Evolutionary conservation across 2,797 vertebrate species (phyloP).

Genomic region (Leptoclinus maculatus): DNA sequence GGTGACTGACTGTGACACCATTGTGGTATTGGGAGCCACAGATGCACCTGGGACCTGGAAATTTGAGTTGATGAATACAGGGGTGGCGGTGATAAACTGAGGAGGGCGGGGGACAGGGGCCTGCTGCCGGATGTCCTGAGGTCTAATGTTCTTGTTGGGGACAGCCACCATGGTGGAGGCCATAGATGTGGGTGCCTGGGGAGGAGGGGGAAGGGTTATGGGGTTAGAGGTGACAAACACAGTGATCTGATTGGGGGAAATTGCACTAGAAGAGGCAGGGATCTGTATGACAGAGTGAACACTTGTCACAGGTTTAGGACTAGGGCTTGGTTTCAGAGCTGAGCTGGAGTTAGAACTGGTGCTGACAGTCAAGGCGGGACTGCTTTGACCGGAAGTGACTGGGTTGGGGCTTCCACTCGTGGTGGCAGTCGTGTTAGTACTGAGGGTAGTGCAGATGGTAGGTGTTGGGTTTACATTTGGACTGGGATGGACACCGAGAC

Average conservation of each 20-base stretch:
- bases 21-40: slow-evolving; percentile 87
- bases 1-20: slow-evolving; percentile 91
- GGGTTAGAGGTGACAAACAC: slow-evolving; percentile 97
- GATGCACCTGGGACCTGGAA: slow-evolving; percentile 92
- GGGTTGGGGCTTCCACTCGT: slow-evolving; percentile 59
- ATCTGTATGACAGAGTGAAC: slow-evolving; percentile 90
- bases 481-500: slow-evolving; percentile 53
- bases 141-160: slow-evolving; percentile 89
- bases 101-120: slow-evolving; percentile 80
- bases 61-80: slow-evolving; percentile 95
- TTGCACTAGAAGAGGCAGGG: slow-evolving; percentile 87
- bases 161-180: slow-evolving; percentile 93
- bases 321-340: slow-evolving; percentile 69
- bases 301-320: slow-evolving; percentile 79
- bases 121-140: slow-evolving; percentile 88
- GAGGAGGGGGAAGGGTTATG: slow-evolving; percentile 89
- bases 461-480: slow-evolving; percentile 58
- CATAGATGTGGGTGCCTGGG: slow-evolving; percentile 87
- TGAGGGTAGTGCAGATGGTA: slow-evolving; percentile 45
- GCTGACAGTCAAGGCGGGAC: slow-evolving; percentile 49
- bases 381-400: slow-evolving; percentile 58
- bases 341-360: slow-evolving; percentile 55
- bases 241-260: slow-evolving; percentile 93
- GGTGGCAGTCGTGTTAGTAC: slow-evolving; percentile 69
- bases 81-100: slow-evolving; percentile 92